Conservation (phyloP, 2,888 invertebrate species). For the Noctuana brunneofusca region DNA sequence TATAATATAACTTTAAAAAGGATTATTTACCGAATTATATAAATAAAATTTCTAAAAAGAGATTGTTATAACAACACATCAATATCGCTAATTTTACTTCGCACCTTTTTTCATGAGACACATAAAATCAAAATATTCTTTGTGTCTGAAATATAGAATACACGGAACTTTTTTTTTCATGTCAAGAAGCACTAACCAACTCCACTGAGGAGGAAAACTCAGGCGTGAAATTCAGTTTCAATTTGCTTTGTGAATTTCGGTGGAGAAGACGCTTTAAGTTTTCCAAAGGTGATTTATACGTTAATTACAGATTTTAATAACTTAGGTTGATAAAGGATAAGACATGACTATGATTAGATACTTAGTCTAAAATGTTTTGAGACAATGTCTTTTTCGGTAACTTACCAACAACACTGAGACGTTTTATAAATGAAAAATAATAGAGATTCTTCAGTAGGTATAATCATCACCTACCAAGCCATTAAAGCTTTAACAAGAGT, state of each 20-base stretch:
- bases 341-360: not conserved
- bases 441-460: no score
- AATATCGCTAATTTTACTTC: no score
- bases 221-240: slow-evolving; percentile 3
- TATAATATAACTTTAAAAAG: no score
- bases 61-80: no score
- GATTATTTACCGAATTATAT: no score
- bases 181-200: not conserved
- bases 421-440: no score
- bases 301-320: slow-evolving; percentile 1
- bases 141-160: not conserved
- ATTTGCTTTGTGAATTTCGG: slow-evolving; percentile 2
- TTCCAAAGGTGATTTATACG: not conserved
- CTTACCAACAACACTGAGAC: no score
- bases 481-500: no score
- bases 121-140: not conserved
- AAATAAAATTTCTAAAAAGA: no score
- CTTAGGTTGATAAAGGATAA: not conserved
- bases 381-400: no score
- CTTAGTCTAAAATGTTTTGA: no score
- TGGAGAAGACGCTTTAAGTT: slow-evolving; percentile 2
- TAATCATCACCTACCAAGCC: no score
- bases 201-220: not conserved
- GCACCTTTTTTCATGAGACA: not conserved
- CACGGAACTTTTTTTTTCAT: slow-evolving; percentile 1